Evolutionary conservation across 2,888 invertebrate species (phyloP), one percentile per base, ranked within the genome.

Genomic region (Gonocerus acuteangulatus): DNA sequence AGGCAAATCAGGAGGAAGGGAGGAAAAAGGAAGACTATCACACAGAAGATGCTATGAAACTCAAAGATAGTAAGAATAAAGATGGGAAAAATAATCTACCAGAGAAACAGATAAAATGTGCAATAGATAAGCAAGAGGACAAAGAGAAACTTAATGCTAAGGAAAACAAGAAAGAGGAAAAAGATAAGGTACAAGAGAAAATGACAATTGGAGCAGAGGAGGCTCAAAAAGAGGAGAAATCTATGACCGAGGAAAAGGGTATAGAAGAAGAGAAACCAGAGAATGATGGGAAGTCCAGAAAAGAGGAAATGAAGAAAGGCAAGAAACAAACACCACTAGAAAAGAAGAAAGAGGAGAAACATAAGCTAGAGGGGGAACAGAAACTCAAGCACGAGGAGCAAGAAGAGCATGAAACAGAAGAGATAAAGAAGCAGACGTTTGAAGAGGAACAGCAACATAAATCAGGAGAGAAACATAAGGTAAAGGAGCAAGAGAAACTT

Each of bases 171-270:
- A 39, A 22, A 18, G 7, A 15, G 18, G 18, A n/a, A 49, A 23
- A 58, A 58, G 27, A 23, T 34, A 48, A 34, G 32, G 22, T 15
- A 27, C 22, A 39, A 60, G 27, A 47, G 23, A 52, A 60, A n/a
- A 47, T 1, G 27, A 36, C 44, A 19, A n/a, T n/a, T n/a, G 22
- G 18, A 13, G 16, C 4, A 54, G 27, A 18, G 15, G 42, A 44
- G 16, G 23, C 13, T n/a, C 21, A 19, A 16, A 21, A 21, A 18
- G n/a, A 48, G 22, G 23, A 48, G 48, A 23, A 39, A 44, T n/a
- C 11, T n/a, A 13, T 47, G 11, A 32, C 6, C 32, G 11, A 13
- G 7, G 39, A 60, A 19, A 22, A 1, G 34, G 15, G 19, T n/a
- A n/a, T 21, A 22, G 18, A 1, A 21, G 23, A 51, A 36, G 39